Evolutionary conservation across 1,140 invertebrate genomes (phyloP).

Genomic region (Drosophila micromelanica): DNA sequence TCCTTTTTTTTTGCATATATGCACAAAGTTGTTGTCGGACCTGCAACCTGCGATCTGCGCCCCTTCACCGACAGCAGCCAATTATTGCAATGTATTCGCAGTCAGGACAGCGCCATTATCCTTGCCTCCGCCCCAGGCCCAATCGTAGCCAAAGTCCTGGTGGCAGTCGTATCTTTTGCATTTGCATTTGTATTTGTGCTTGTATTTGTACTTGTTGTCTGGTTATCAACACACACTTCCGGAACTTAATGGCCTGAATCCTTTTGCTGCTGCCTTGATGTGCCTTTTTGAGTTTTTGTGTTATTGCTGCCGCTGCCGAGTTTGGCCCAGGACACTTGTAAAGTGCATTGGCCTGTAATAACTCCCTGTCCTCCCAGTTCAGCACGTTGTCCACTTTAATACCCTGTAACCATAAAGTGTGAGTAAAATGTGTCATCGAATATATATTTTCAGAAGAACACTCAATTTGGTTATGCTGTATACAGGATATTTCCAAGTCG

Average conservation of each 20-base stretch:
- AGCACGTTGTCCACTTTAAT: constrained; percentile 6
- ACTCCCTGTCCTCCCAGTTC: constrained; percentile 39
- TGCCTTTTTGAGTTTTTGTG: constrained; percentile 36
- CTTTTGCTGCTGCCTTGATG: constrained; percentile 65
- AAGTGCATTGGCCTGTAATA: constrained; percentile 72
- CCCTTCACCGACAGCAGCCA: constrained; percentile 30
- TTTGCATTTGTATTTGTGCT: constrained; percentile 32
- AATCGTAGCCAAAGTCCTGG: constrained; percentile 9
- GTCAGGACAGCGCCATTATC: constrained; percentile 41
- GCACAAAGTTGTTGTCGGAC: too few species aligned
- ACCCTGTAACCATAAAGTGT: not conserved
- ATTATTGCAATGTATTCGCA: constrained; percentile 61
- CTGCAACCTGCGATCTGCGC: not conserved
- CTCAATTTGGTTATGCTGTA: not conserved
- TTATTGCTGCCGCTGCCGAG: not conserved
- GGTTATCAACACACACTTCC: constrained; percentile 78
- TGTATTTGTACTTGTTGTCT: constrained; percentile 68
- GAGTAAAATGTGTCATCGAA: not conserved
- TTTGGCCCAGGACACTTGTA: constrained; percentile 25
- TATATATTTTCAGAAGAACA: too few species aligned
- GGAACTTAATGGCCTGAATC: constrained; percentile 84
- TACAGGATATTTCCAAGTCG: not conserved
- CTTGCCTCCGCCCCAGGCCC: not conserved
- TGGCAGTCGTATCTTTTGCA: constrained; percentile 26
- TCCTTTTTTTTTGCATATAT: constrained; percentile 6